A percentile compares a stretch with the other conserved stretches of the same genome.
These are phyloP conservation scores for Hiodon tergisus DNA, from an alignment of 2,113 vertebrate species.

Conservation along the genomic window DNA sequence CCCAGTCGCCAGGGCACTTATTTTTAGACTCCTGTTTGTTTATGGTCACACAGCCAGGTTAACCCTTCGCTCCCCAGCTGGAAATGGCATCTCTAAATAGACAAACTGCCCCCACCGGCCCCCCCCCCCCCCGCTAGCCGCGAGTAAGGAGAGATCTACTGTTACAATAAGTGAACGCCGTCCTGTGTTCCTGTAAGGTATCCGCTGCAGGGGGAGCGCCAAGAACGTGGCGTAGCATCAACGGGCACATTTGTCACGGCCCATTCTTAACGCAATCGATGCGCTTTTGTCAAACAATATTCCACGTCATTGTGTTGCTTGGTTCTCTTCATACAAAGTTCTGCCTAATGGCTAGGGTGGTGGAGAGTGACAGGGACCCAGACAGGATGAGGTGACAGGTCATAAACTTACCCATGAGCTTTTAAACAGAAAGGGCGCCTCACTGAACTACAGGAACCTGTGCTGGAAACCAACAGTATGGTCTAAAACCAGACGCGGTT, in stretches of 20 bases:
- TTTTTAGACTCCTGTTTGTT: slow-evolving; percentile 54
- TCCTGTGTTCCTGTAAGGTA: slow-evolving; percentile 6
- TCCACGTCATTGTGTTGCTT: slow-evolving; percentile 46
- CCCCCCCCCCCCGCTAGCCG: slow-evolving; percentile 19
- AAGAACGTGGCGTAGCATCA: slow-evolving; percentile 52
- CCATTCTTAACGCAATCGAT: slow-evolving; percentile 60
- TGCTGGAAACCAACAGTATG: slow-evolving; percentile 34
- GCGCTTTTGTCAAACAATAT: slow-evolving; percentile 51
- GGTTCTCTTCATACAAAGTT: slow-evolving; percentile 47
- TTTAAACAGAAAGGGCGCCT: slow-evolving; percentile 35
- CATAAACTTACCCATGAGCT: slow-evolving; percentile 37
- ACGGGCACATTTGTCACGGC: slow-evolving; percentile 55
- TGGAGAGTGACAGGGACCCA: slow-evolving; percentile 43
- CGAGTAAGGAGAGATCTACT: neutral
- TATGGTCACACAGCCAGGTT: slow-evolving; percentile 33
- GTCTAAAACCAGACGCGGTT: too few species aligned
- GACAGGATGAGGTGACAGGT: slow-evolving; percentile 47
- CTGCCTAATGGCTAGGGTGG: slow-evolving; percentile 52
- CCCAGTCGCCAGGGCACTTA: slow-evolving; percentile 49
- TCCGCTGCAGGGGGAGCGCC: slow-evolving; percentile 34
- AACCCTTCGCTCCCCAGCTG: slow-evolving; percentile 37
- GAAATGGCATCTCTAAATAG: neutral
- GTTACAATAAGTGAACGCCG: neutral
- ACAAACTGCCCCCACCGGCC: slow-evolving; percentile 31
- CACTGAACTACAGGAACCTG: slow-evolving; percentile 32